A percentile compares a stretch with the other conserved stretches of the same genome.
These are phyloP conservation scores for Scolopax mira DNA, from an alignment of 2,113 vertebrate genomes.

Conservation along the genomic window DNA sequence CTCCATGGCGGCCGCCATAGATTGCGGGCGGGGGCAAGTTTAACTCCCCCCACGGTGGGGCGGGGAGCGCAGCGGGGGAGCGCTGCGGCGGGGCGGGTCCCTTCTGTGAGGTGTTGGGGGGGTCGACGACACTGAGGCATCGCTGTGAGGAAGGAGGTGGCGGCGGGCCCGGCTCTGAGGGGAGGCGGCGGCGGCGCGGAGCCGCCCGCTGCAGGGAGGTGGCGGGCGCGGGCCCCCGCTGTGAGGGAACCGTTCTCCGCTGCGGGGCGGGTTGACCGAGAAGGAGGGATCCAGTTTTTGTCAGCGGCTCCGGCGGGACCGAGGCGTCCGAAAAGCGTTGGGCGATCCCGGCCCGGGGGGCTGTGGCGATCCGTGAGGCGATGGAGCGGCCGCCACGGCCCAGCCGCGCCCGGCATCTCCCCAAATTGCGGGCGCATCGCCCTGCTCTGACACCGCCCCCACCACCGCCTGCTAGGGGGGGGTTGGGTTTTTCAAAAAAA, in stretches of 20 bases:
- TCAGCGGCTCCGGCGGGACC: not conserved
- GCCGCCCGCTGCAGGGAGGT: not conserved
- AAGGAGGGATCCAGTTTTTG: not conserved
- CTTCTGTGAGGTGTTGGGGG: too few relatives aligned
- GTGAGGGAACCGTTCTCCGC: not conserved
- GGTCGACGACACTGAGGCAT: not conserved
- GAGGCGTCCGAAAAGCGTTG: not conserved
- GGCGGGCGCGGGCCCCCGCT: not conserved
- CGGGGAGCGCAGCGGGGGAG: too few relatives aligned
- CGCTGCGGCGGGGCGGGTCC: not conserved
- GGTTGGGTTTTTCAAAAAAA: not conserved
- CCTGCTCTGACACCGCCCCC: not conserved
- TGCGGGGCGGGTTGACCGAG: too few relatives aligned
- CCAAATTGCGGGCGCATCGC: fast-evolving
- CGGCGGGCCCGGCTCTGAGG: not conserved
- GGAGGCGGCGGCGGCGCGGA: not conserved
- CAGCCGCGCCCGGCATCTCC: not conserved
- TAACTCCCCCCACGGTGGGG: too few relatives aligned
- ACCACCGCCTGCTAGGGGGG: not conserved
- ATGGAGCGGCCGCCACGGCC: not conserved
- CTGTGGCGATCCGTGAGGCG: fast-evolving
- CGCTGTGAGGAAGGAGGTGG: too few relatives aligned
- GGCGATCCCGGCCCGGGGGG: not conserved
- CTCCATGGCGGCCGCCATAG: too few relatives aligned
- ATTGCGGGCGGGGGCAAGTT: not conserved